These are phyloP conservation scores for Scalopus aquaticus DNA, from an alignment of 2,113 vertebrate genomes.

Conservation along the genomic window DNA sequence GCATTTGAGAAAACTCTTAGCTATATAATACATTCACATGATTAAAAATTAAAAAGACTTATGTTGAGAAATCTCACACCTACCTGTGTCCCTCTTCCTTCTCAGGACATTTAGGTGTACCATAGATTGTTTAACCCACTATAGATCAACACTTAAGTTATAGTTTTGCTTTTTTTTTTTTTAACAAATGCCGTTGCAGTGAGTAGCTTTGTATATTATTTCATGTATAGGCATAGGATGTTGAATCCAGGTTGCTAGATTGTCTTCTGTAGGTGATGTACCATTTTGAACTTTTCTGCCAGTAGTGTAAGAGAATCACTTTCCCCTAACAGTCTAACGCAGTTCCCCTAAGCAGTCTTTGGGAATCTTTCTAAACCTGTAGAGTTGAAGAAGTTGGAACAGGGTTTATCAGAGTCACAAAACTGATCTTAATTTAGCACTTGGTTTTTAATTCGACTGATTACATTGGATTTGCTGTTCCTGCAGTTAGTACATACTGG, in stretches of 20 bases:
- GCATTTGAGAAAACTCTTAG: neutral
- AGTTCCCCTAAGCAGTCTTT: neutral
- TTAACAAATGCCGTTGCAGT: neutral
- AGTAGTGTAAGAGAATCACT: neutral
- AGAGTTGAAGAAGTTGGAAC: neutral
- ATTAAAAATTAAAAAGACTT: neutral
- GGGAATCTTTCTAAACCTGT: slow-evolving; percentile 18
- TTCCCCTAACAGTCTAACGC: neutral
- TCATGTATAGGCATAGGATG: neutral
- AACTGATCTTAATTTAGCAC: neutral
- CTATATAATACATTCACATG: neutral
- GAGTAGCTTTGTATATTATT: slow-evolving; percentile 1
- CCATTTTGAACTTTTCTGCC: neutral
- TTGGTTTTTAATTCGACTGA: slow-evolving; percentile 36
- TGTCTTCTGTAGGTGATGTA: neutral
- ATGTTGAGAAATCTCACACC: neutral
- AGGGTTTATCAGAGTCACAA: slow-evolving; percentile 8
- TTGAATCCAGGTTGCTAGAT: slow-evolving; percentile 27
- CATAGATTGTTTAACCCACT: neutral
- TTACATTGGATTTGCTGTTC: neutral
- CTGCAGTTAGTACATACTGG: slow-evolving; percentile 6
- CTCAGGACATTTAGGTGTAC: neutral
- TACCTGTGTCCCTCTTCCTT: neutral
- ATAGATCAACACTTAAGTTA: neutral
- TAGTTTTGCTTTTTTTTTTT: neutral